Evolutionary conservation across 2,888 invertebrate species (phyloP).

Genomic region (Automeris io): DNA sequence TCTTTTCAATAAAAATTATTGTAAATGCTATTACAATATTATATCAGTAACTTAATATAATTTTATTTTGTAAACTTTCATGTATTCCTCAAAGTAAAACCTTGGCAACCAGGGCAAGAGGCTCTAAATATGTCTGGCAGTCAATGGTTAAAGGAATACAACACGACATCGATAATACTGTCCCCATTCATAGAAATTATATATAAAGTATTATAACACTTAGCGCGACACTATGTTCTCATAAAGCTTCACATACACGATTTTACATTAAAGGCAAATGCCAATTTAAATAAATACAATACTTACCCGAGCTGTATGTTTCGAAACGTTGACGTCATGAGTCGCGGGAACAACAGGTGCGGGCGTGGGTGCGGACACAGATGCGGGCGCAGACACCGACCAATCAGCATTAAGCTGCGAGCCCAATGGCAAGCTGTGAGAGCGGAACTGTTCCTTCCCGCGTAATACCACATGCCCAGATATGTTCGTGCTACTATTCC

Average conservation of each 20-base stretch:
- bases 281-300: background rate
- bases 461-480: conserved; percentile 15
- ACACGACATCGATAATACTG: too few relatives aligned
- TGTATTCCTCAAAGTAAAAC: too few relatives aligned
- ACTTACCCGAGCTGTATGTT: conserved; percentile 56
- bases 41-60: too few relatives aligned
- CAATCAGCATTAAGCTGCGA: conserved; percentile 71
- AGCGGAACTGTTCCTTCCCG: conserved; percentile 76
- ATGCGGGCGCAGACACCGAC: conserved; percentile 37
- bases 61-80: too few relatives aligned
- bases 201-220: too few relatives aligned
- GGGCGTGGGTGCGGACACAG: conserved; percentile 22
- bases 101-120: too few relatives aligned
- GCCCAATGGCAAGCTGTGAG: conserved; percentile 79
- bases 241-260: conserved; percentile 3
- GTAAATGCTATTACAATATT: too few relatives aligned
- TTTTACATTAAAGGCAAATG: background rate
- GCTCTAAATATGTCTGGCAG: too few relatives aligned
- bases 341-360: conserved; percentile 19
- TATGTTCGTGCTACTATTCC: conserved; percentile 17
- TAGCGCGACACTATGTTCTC: background rate
- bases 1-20: too few relatives aligned
- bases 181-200: too few relatives aligned
- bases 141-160: too few relatives aligned
- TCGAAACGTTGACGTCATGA: conserved; percentile 37